Evolutionary conservation across 2,797 vertebrate species (phyloP).

Genomic region (Enteromius fasciolatus): DNA sequence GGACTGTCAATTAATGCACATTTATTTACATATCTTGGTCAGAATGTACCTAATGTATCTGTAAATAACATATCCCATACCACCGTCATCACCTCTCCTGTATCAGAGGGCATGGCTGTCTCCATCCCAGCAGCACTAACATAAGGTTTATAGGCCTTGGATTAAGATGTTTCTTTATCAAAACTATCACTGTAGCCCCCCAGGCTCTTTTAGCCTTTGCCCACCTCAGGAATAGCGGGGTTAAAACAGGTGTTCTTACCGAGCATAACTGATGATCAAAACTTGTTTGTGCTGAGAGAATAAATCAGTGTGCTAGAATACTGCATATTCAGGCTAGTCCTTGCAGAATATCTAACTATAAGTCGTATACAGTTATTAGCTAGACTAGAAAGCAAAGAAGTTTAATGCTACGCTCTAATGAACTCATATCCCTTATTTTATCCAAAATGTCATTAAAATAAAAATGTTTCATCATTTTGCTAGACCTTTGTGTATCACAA

Average conservation of each 20-base stretch:
- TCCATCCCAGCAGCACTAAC: constrained; percentile 5
- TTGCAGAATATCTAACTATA: background rate
- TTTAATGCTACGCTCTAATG: background rate
- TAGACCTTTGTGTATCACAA: background rate
- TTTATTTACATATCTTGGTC: background rate
- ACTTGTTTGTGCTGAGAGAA: background rate
- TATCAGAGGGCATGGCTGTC: background rate
- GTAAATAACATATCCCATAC: background rate
- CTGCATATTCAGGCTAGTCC: background rate
- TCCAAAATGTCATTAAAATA: background rate
- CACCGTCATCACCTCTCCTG: background rate
- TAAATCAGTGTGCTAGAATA: background rate
- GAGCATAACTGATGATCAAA: constrained; percentile 49
- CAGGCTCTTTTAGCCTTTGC: constrained; percentile 58
- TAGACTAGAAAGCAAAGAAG: background rate
- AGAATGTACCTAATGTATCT: background rate
- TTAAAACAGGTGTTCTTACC: constrained; percentile 64
- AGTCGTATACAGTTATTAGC: background rate
- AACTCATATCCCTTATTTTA: background rate
- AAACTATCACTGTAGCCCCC: constrained; percentile 61
- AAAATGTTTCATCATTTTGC: background rate
- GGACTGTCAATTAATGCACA: background rate
- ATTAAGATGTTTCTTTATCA: constrained; percentile 63
- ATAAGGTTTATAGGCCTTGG: constrained; percentile 2
- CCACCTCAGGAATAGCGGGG: constrained; percentile 34